phyloP scores from a whole-genome alignment of 1,140 invertebrate genomes.

The Copidosoma floridanum region DNA sequence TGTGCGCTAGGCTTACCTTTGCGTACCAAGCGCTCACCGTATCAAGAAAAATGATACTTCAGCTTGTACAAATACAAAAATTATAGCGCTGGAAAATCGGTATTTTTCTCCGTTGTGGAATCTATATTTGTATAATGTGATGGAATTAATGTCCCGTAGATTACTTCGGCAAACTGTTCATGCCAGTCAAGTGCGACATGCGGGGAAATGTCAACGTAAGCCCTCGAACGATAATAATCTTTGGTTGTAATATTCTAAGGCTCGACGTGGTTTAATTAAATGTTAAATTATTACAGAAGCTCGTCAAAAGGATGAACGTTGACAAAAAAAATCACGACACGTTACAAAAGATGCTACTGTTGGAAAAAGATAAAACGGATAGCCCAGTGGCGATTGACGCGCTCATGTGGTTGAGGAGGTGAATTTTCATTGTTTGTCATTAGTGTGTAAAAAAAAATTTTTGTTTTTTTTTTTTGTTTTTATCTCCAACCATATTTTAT shows the following conservation, averaged over 20 bases:
- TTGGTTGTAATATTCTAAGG: background rate
- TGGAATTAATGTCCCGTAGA: too few relatives aligned
- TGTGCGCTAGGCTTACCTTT: too few relatives aligned
- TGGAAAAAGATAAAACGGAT: conserved; percentile 57
- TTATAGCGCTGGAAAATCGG: too few relatives aligned
- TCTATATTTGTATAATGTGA: too few relatives aligned
- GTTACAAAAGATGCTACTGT: conserved; percentile 66
- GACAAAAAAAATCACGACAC: conserved; percentile 59
- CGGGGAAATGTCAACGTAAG: conserved; percentile 71
- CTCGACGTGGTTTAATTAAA: background rate
- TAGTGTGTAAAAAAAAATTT: too few relatives aligned
- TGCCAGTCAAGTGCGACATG: conserved; percentile 71
- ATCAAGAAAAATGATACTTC: too few relatives aligned
- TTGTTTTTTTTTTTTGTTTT: too few relatives aligned
- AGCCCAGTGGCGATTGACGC: conserved; percentile 59
- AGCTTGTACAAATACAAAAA: too few relatives aligned
- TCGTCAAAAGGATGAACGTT: conserved; percentile 59
- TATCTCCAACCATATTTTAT: too few relatives aligned
- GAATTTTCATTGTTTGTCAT: too few relatives aligned
- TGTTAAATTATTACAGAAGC: conserved; percentile 65
- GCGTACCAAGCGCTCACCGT: too few relatives aligned
- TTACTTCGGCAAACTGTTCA: conserved; percentile 69
- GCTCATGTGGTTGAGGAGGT: conserved; percentile 70
- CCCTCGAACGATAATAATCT: conserved; percentile 23
- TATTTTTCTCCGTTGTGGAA: too few relatives aligned